Percentiles rank a stretch among this genome's conserved stretches.
Evolutionary conservation across 2,888 invertebrate genomes (phyloP).

Genomic region (Rhagium mordax): DNA sequence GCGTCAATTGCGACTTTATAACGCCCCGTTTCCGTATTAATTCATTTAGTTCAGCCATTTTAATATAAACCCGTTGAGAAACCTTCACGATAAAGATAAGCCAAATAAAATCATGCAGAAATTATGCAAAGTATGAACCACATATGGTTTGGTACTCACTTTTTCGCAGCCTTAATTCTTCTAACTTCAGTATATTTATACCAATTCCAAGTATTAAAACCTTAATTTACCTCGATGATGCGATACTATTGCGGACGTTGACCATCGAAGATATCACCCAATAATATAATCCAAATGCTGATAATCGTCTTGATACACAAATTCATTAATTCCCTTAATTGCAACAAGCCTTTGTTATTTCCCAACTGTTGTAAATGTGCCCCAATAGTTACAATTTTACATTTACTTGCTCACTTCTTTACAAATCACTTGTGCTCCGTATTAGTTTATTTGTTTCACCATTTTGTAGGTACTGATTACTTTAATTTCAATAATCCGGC

Average conservation of each 20-base stretch:
- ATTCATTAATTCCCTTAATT: background rate
- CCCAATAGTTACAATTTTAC: background rate
- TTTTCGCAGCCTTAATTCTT: background rate
- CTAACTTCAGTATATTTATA: background rate
- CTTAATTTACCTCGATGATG: background rate
- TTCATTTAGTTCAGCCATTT: background rate
- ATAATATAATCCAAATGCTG: background rate
- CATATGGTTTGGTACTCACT: background rate
- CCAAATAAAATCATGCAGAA: background rate
- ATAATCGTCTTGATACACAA: background rate
- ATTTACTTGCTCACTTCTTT: background rate
- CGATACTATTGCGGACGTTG: background rate
- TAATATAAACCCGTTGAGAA: background rate
- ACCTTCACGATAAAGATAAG: background rate
- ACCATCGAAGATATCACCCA: background rate
- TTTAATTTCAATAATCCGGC: too few species aligned
- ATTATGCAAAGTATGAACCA: background rate
- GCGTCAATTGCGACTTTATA: background rate
- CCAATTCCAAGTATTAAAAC: background rate
- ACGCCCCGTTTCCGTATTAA: background rate
- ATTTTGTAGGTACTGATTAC: background rate
- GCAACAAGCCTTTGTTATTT: background rate
- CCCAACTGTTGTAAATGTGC: background rate
- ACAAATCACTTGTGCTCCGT: background rate
- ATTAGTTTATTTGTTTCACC: background rate